Conservation (phyloP, 2,888 invertebrate genomes). For the Trichogramma dendrolimi region DNA sequence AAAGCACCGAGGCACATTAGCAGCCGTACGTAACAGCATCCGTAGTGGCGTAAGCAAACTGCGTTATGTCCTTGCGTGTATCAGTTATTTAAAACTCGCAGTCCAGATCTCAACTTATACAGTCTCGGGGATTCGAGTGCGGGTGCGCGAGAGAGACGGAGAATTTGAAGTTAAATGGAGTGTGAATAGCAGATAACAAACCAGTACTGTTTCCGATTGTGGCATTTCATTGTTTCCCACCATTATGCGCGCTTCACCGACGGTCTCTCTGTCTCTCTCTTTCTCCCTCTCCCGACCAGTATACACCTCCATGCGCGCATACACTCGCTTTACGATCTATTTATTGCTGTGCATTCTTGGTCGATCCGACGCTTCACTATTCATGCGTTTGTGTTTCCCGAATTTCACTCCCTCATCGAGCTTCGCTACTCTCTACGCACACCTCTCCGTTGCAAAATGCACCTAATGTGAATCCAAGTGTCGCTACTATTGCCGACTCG, state of each 20-base stretch:
- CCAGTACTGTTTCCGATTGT: conserved; percentile 53
- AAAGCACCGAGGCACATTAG: conserved; percentile 6
- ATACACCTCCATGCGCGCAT: neutral
- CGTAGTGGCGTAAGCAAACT: neutral
- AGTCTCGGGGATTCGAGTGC: conserved; percentile 30
- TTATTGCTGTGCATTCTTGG: conserved; percentile 40
- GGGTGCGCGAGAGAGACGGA: conserved; percentile 27
- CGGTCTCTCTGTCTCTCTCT: conserved; percentile 43
- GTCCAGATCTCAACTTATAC: conserved; percentile 45
- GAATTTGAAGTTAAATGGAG: conserved; percentile 53
- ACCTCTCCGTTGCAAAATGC: no score
- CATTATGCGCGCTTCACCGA: conserved; percentile 51
- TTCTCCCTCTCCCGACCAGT: neutral
- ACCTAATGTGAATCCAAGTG: no score
- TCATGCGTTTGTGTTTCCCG: no score
- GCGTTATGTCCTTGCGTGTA: no score
- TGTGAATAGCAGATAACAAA: conserved; percentile 54
- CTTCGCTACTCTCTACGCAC: no score
- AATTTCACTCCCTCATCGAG: no score
- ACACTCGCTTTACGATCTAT: conserved; percentile 49
- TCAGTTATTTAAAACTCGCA: conserved; percentile 28
- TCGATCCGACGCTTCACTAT: conserved; percentile 37
- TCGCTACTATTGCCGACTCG: no score
- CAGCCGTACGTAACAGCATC: neutral
- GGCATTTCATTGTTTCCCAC: conserved; percentile 53